Percentiles rank a stretch among this genome's conserved stretches.
These are phyloP conservation scores for Ahaetulla prasina DNA, from an alignment of 2,113 vertebrate genomes.

Conservation along the genomic window DNA sequence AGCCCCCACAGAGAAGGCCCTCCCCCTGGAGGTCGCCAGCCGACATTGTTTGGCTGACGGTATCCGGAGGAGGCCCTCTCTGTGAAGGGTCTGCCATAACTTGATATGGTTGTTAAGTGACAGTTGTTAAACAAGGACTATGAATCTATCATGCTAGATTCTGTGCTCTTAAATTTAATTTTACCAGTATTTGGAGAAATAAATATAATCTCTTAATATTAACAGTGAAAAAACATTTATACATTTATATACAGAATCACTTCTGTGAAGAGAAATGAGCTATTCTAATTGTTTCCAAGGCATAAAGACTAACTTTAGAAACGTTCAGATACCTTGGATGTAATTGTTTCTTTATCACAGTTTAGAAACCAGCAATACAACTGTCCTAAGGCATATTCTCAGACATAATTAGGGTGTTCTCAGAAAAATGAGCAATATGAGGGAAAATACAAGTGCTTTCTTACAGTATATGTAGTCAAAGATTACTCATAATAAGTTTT, in stretches of 20 bases:
- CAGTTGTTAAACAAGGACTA: background rate
- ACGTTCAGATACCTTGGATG: background rate
- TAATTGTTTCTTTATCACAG: background rate
- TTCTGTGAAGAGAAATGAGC: background rate
- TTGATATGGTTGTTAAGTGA: background rate
- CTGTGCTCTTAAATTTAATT: background rate
- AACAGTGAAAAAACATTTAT: background rate
- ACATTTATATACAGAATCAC: background rate
- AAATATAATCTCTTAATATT: background rate
- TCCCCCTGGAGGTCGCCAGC: no score
- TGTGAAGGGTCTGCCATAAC: background rate
- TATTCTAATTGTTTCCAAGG: background rate
- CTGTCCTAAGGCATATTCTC: background rate
- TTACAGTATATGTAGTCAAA: background rate
- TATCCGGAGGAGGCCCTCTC: no score
- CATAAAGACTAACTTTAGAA: background rate
- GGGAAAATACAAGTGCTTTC: background rate
- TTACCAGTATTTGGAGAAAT: background rate
- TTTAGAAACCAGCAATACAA: background rate
- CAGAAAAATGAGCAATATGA: background rate
- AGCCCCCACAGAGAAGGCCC: no score
- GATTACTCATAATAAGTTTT: background rate
- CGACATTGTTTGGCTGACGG: no score
- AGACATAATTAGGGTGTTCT: background rate
- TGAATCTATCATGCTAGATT: background rate